phyloP scores from a whole-genome alignment of 2,113 vertebrate species.

The Raja brachyura region DNA sequence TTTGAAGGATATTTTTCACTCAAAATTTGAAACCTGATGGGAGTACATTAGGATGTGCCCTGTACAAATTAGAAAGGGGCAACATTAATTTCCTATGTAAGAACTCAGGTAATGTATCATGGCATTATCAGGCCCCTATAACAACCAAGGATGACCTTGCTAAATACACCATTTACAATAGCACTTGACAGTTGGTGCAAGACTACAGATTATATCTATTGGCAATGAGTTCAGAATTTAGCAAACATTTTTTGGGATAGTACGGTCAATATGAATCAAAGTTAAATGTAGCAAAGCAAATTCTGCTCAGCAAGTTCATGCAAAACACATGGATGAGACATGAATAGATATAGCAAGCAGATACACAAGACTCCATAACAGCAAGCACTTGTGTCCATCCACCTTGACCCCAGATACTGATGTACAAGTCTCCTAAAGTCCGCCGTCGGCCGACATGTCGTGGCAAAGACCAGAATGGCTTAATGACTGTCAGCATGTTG shows the following conservation, averaged over 20 bases:
- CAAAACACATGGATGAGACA: neutral
- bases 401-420: conserved; percentile 90
- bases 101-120: neutral
- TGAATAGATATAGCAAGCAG: neutral
- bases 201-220: neutral
- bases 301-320: conserved; percentile 18
- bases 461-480: conserved; percentile 94
- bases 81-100: neutral
- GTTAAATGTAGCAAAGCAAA: neutral
- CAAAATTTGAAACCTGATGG: neutral
- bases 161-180: neutral
- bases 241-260: neutral
- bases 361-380: neutral
- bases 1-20: neutral
- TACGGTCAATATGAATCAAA: neutral
- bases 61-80: neutral
- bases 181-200: neutral
- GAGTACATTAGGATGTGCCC: neutral
- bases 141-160: neutral
- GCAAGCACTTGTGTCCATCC: conserved; percentile 56
- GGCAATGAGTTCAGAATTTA: neutral
- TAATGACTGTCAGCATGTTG: conserved; percentile 74
- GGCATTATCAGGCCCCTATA: neutral
- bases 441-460: conserved; percentile 81
- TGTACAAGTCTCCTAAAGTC: conserved; percentile 94